Base-by-base conservation (phyloP, 2,113 vertebrate species). In the Neogobius melanostomus region DNA sequence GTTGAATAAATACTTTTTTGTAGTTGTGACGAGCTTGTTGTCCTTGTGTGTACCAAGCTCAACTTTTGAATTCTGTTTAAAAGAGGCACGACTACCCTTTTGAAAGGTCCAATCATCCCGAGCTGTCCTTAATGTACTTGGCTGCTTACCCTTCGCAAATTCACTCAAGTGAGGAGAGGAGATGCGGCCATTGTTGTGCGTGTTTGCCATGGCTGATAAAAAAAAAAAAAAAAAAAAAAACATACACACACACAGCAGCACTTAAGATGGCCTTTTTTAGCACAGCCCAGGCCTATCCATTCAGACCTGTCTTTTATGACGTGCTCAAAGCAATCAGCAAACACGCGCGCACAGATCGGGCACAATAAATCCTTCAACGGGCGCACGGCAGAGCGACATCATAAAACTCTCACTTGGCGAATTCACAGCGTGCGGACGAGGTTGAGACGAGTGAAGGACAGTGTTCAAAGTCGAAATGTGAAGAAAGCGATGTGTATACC, bases 161-260 rank as follows among this genome's bases (percentile, higher is more conserved):
- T 71, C 71, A 72, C 48, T 75, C 46, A 17, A n/a, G 51, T 66
- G 65, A 80, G 77, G 66, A 68, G 48, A 72, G 74, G 71, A 73
- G 71, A 80, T 76, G 69, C 48, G 43, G 65, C 6, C 73, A 76
- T 82, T 85, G 83, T 85, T 66, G 52, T 8, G 6, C 63, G 56
- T 90, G 79, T 89, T 89, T 89, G 80, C 85, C 65, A 42, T 53
- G 57, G 67, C 69, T 79, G 83, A 88, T 87, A 87, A 87, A 82
- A 75, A 71, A 77, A 36, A 36, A 36, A 36, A 28, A 28, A 28
- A 28, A 28, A 28, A 28, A 28, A 28, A 28, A n/a, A n/a, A n/a
- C n/a, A n/a, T n/a, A 36, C 21, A 21, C 21, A 36, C 28, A 74
- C 56, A 14, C 57, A 82, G 71, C 73, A 69, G 74, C 81, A 85